These are phyloP conservation scores for Polyploca ridens DNA, from an alignment of 2,888 invertebrate species.

Conservation along the genomic window DNA sequence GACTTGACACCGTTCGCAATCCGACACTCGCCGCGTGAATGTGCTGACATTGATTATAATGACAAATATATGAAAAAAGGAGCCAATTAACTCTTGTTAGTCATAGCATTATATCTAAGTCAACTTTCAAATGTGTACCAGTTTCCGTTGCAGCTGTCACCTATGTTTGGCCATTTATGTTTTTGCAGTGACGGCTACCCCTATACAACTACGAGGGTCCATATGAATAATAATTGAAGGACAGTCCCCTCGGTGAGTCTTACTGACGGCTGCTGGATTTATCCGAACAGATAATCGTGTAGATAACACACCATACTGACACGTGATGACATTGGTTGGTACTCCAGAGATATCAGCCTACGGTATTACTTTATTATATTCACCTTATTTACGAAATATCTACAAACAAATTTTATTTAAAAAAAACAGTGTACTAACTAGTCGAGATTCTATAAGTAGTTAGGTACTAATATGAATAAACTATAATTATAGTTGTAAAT, in stretches of 20 bases:
- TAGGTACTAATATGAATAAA: too few relatives aligned
- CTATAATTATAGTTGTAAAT: too few relatives aligned
- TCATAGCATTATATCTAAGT: slow-evolving; percentile 22
- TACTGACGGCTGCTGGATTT: slow-evolving; percentile 56
- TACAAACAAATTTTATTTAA: too few relatives aligned
- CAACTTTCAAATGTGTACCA: slow-evolving; percentile 22
- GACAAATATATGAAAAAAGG: slow-evolving; percentile 21
- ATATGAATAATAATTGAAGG: slow-evolving; percentile 63
- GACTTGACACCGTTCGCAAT: slow-evolving; percentile 50
- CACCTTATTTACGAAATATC: not conserved
- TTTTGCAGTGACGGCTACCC: slow-evolving; percentile 15
- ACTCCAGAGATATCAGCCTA: not conserved
- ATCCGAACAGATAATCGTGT: slow-evolving; percentile 67
- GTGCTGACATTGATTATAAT: slow-evolving; percentile 33
- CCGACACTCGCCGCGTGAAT: slow-evolving; percentile 43
- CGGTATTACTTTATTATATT: not conserved
- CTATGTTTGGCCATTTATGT: slow-evolving; percentile 36
- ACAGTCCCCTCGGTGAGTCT: slow-evolving; percentile 53
- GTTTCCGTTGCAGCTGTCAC: slow-evolving; percentile 36
- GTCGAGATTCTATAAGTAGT: too few relatives aligned
- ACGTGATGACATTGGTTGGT: slow-evolving; percentile 3
- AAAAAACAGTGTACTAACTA: too few relatives aligned
- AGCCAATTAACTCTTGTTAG: slow-evolving; percentile 29
- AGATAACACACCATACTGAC: slow-evolving; percentile 40
- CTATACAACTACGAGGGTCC: slow-evolving; percentile 42